Conservation (phyloP, 2,113 vertebrate species). For the Bujurquina vittata region DNA sequence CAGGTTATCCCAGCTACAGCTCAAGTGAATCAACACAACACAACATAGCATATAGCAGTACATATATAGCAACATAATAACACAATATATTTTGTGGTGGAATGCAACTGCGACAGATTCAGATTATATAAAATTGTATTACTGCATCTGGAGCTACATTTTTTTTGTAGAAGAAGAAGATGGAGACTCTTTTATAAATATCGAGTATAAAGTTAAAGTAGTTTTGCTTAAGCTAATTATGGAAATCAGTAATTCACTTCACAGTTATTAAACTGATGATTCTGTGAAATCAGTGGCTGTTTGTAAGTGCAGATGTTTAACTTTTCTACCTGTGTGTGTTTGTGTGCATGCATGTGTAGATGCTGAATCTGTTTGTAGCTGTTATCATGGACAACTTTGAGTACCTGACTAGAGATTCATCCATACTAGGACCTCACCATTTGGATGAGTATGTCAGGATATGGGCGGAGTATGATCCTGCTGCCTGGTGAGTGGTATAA, state of each 20-base stretch:
- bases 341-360: constrained; percentile 75
- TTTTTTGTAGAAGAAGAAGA: too few relatives aligned
- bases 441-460: constrained; percentile 99
- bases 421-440: constrained; percentile 97
- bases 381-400: constrained; percentile 99
- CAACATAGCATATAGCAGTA: neutral
- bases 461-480: constrained; percentile 99
- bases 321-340: neutral
- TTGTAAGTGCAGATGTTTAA: neutral
- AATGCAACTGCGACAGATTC: too few relatives aligned
- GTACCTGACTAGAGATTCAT: constrained; percentile 97
- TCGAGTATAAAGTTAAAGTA: too few relatives aligned
- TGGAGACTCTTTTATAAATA: too few relatives aligned
- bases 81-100: neutral
- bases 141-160: too few relatives aligned
- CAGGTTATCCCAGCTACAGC: neutral
- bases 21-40: neutral
- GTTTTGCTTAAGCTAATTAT: neutral
- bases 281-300: neutral
- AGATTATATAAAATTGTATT: too few relatives aligned
- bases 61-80: neutral
- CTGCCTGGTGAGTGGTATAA: constrained; percentile 92
- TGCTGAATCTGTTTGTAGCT: constrained; percentile 99
- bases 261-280: neutral
- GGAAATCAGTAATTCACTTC: neutral